phyloP scores from a whole-genome alignment of 2,888 invertebrate species.

The Cabera pusaria region DNA sequence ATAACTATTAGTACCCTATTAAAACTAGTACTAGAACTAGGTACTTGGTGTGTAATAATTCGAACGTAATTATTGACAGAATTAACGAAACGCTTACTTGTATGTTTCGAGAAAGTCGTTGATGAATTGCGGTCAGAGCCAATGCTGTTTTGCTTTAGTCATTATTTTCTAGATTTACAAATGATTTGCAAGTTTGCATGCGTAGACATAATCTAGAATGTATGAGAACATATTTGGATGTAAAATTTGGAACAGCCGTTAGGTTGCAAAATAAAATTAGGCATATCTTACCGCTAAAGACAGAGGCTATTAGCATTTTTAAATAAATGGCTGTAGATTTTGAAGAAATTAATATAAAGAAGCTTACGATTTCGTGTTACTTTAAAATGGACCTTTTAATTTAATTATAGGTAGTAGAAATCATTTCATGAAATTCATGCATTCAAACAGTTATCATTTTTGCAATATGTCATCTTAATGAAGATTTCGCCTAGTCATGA shows the following conservation, averaged over 20 bases:
- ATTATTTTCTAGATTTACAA: slow-evolving; percentile 11
- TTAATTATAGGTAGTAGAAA: no score
- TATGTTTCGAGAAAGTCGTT: slow-evolving; percentile 11
- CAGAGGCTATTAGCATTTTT: slow-evolving; percentile 25
- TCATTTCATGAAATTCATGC: no score
- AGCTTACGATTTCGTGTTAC: slow-evolving; percentile 16
- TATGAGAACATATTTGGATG: slow-evolving; percentile 18
- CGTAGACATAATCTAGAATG: slow-evolving; percentile 20
- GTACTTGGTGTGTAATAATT: no score
- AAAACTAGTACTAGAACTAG: no score
- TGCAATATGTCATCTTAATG: no score
- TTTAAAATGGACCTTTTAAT: no score
- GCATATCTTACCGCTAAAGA: slow-evolving; percentile 22
- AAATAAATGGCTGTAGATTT: slow-evolving; percentile 20
- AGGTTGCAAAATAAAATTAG: slow-evolving; percentile 27
- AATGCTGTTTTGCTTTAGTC: slow-evolving; percentile 10
- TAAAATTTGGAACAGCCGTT: slow-evolving; percentile 35
- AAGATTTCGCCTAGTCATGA: slow-evolving; percentile 30
- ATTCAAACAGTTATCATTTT: no score
- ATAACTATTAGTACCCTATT: no score
- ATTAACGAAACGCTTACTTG: no score
- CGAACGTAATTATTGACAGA: no score
- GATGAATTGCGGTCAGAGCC: slow-evolving; percentile 12
- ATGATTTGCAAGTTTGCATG: slow-evolving; percentile 8
- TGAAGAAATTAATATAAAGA: slow-evolving; percentile 16